Percentiles rank a stretch among this genome's conserved stretches.
Conservation (phyloP, 2,888 invertebrate species). For the Isoperla grammatica region DNA sequence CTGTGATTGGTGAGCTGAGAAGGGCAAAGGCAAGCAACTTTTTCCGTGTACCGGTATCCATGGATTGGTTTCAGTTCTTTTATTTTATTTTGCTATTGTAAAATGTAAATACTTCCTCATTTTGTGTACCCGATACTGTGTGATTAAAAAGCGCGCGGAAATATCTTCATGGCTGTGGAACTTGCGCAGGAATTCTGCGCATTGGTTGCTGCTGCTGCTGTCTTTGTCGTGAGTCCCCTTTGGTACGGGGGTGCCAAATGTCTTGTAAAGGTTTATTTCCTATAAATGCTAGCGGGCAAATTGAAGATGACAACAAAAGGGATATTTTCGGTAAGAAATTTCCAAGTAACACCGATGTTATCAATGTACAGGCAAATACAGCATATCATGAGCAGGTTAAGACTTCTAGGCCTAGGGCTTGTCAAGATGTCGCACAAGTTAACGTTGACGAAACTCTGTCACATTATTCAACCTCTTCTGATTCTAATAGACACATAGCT, state of each 20-base stretch:
- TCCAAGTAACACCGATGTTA: not conserved
- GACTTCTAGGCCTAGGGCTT: no score
- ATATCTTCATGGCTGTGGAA: no score
- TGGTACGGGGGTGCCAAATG: conserved; percentile 37
- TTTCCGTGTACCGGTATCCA: no score
- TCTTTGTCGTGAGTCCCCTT: conserved; percentile 14
- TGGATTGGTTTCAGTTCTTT: no score
- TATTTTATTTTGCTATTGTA: no score
- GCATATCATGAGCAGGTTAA: conserved; percentile 11
- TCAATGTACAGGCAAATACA: not conserved
- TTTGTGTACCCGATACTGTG: no score
- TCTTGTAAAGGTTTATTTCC: conserved; percentile 37
- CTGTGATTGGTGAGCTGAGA: no score
- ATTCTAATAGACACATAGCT: conserved; percentile 7
- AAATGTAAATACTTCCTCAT: no score
- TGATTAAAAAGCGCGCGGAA: no score
- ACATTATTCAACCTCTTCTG: conserved; percentile 5
- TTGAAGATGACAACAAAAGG: conserved; percentile 28
- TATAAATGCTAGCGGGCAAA: conserved; percentile 38
- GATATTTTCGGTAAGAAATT: not conserved
- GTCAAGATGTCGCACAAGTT: conserved; percentile 19
- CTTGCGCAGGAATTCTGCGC: no score
- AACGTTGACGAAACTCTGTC: conserved; percentile 7
- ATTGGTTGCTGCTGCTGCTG: no score
- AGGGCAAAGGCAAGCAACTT: no score